Base-by-base conservation (phyloP, 1,140 invertebrate species). In the Drosophila sp. region DNA sequence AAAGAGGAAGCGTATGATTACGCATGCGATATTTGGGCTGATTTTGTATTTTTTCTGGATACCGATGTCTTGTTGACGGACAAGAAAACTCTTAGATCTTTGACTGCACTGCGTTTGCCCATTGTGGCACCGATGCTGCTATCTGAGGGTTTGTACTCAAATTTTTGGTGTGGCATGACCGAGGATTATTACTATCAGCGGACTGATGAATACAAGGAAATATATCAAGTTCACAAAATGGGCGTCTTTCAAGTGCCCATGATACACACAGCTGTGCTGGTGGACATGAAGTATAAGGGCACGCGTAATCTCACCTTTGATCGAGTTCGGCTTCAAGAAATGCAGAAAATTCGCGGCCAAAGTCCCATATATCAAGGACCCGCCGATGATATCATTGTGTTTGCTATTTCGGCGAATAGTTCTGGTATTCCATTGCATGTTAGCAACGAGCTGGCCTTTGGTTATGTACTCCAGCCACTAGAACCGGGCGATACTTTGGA, bases 161-260 rank as follows among this genome's bases (percentile, higher is more conserved):
- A 99, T 92, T 99, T 98, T 93, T 99, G 98, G 98, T 94, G 96
- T 80, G 98, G 96, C 8, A 98, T 99, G 96, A 95, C 95, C 1
- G 92, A 95, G 3, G 93, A 97, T 70, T 98, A 96, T 92, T 99
- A 98, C 91, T 99, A 99, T 90, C 91, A 94, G 58, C 93, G 98
- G 91, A 97, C 97, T 0, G 95, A 97, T 7, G 95, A 97, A 62
- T 99, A 99, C 86, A 95, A 96, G 77, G 94, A 95, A 1, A 98
- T 99, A 50, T 92, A 98, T 55, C 94, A 96, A 68, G 91, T 95
- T 11, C 94, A 97, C 75, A 94, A 95, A 56, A 87, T 91, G 1
- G 98, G 98, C 1, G 96, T 96, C 89, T 97, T 96, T 85, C 63
- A 93, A 25, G 98, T 99, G 0, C 97, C 98, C 1, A 98, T 99